Evolutionary conservation across 1,140 invertebrate genomes (phyloP).

Genomic region (Paracyclopina nana): DNA sequence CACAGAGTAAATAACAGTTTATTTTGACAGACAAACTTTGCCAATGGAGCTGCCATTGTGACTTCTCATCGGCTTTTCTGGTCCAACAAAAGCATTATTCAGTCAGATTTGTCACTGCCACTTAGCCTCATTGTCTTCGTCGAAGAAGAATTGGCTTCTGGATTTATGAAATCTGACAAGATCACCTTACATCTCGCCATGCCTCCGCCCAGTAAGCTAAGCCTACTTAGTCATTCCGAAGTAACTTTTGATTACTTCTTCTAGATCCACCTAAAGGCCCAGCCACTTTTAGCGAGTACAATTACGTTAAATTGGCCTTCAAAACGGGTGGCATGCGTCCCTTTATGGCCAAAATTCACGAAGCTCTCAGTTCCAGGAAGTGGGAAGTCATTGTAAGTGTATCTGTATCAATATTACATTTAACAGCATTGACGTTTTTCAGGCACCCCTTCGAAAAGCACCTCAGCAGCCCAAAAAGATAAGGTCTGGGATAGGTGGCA

Average conservation of each 20-base stretch:
- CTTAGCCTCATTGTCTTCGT: background rate
- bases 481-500: slow-evolving; percentile 67
- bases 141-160: background rate
- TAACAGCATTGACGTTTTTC: background rate
- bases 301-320: slow-evolving; percentile 68
- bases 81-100: background rate
- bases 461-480: background rate
- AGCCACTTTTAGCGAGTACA: slow-evolving; percentile 23
- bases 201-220: background rate
- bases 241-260: background rate
- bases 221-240: background rate
- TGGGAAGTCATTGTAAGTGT: slow-evolving; percentile 25
- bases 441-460: background rate
- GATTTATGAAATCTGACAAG: background rate
- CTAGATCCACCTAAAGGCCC: background rate
- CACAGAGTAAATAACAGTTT: background rate
- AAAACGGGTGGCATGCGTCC: slow-evolving; percentile 53
- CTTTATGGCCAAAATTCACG: slow-evolving; percentile 33
- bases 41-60: background rate
- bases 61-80: slow-evolving; percentile 10
- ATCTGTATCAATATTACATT: background rate
- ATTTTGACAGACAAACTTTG: background rate
- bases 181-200: slow-evolving; percentile 4
- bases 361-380: slow-evolving; percentile 26
- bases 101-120: background rate